Evolutionary conservation across 2,113 vertebrate genomes (phyloP).

Genomic region (Lampris megalopsis): DNA sequence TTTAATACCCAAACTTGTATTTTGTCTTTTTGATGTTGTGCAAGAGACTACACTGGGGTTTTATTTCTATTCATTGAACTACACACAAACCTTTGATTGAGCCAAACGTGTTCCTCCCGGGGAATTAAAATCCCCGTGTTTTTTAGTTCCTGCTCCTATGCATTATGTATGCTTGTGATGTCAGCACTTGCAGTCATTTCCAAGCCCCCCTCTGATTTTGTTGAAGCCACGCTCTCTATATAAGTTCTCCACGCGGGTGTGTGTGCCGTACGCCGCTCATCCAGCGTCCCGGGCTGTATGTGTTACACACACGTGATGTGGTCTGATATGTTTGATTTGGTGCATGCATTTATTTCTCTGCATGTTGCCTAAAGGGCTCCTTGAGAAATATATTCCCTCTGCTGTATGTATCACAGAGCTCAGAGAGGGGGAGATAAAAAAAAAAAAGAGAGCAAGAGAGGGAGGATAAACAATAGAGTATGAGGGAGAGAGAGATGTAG

Average conservation of each 20-base stretch:
- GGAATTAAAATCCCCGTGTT: constrained; percentile 17
- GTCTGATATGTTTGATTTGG: constrained; percentile 22
- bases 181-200: constrained; percentile 27
- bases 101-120: constrained; percentile 30
- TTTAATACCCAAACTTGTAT: constrained; percentile 36
- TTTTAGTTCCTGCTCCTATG: constrained; percentile 27
- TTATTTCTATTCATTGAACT: constrained; percentile 1
- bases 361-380: constrained; percentile 53
- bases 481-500: constrained; percentile 21
- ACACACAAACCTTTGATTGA: constrained; percentile 29
- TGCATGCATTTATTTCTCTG: constrained; percentile 39
- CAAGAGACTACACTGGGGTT: constrained; percentile 22
- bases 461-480: constrained; percentile 16
- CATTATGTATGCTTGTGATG: constrained; percentile 35
- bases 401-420: constrained; percentile 44
- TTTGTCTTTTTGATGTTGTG: constrained; percentile 48
- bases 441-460: constrained; percentile 15
- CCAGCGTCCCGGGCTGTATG: neutral
- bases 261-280: constrained; percentile 31
- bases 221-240: constrained; percentile 41
- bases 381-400: constrained; percentile 41
- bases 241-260: constrained; percentile 32
- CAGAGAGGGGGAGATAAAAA: constrained; percentile 19
- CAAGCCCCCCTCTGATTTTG: constrained; percentile 20
- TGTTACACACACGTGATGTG: neutral